Evolutionary conservation across 2,113 vertebrate genomes (phyloP).

Genomic region (Isichthys henryi): DNA sequence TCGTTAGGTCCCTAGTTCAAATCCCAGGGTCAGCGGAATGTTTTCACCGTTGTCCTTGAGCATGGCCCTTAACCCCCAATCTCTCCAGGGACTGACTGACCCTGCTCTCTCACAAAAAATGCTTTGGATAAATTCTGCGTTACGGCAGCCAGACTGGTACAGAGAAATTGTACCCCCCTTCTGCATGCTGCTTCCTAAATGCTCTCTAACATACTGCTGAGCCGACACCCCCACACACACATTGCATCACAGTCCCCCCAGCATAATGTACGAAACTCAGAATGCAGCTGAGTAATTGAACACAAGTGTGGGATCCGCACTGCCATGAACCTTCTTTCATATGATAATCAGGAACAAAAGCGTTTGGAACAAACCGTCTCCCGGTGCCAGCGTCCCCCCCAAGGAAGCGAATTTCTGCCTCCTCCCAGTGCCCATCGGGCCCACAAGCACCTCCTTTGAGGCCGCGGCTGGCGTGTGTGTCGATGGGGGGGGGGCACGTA

Average conservation of each 20-base stretch:
- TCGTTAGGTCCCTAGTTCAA: not conserved
- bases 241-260: conserved; percentile 13
- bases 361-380: conserved; percentile 38
- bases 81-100: not conserved
- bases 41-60: not conserved
- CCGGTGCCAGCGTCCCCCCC: conserved; percentile 12
- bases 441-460: not conserved
- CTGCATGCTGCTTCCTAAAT: not conserved
- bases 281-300: conserved; percentile 43
- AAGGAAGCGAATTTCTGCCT: conserved; percentile 20
- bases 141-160: not conserved
- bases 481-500: not conserved
- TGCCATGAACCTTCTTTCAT: conserved; percentile 41
- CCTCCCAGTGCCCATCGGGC: too few species aligned
- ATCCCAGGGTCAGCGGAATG: not conserved
- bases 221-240: not conserved
- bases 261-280: not conserved
- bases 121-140: not conserved
- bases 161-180: not conserved
- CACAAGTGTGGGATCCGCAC: conserved; percentile 35
- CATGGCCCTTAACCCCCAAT: not conserved
- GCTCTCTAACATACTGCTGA: not conserved
- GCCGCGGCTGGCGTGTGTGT: not conserved
- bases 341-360: conserved; percentile 47
- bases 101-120: not conserved